Evolutionary conservation across 2,888 invertebrate genomes (phyloP), one percentile per base, ranked within the genome.

Genomic region (Bombyx huttoni): DNA sequence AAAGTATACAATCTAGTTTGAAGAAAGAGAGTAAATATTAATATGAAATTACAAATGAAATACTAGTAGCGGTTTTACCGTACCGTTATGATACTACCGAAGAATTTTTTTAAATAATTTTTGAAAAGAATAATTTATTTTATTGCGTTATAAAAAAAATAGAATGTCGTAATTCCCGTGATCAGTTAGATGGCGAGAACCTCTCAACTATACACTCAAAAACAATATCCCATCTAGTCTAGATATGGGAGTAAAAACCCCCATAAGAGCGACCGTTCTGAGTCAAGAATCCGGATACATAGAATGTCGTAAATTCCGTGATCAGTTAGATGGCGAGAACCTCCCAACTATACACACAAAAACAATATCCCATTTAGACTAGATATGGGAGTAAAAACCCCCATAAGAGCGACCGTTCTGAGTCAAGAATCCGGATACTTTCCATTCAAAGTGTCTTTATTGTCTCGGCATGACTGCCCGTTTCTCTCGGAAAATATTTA

Each of bases 401-500:
- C 46, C 47, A 51, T 47, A 51, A 47, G 46, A 47, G 46, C 50
- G 34, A 34, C 9, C 13, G 49, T 34, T 12, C 12, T 12, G 10
- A 10, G 45, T 46, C 13, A 14, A 47, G 50, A 51, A 51, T 51
- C 46, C 47, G 47, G 50, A 47, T 34, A 7, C 40, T 51, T 46
- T 34, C 50, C 50, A 47, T 51, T 51, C 47, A 51, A 51, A 47
- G 50, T 51, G 47, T 51, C 50, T 51, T 51, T 51, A 51, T 51
- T 34, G 50, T 47, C 34, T 51, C 47, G 47, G 1, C 50, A 47
- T 51, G 50, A 47, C 34, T 46, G 34, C 34, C 13, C 46, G 50
- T 50, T 50, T 46, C 33, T 33, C 24, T 24, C 33, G 40, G 40
- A 40, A 40, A 40, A 40, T 40, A 40, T 40, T 40, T 40, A 40